Conservation (phyloP, 2,888 invertebrate genomes). For the Chrysolina haemoptera region DNA sequence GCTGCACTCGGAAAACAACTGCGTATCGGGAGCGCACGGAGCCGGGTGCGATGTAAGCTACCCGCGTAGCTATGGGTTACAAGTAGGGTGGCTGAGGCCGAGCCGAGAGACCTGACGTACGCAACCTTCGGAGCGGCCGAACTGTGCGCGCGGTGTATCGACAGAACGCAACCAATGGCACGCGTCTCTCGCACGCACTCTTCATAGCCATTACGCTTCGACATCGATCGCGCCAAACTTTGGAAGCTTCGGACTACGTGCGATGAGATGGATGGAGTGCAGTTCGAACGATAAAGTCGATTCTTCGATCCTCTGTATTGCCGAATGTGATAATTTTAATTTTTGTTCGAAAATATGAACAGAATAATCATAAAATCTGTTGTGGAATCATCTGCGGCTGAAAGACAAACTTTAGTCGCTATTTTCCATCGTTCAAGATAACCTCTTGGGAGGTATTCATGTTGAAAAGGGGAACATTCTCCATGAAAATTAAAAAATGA, state of each 20-base stretch:
- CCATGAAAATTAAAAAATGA: too few species aligned
- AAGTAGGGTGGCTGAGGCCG: conserved; percentile 42
- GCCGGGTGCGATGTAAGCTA: conserved; percentile 43
- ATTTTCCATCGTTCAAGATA: too few species aligned
- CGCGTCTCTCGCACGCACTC: conserved; percentile 67
- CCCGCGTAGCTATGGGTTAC: conserved; percentile 52
- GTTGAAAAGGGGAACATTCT: too few species aligned
- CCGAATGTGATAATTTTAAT: not conserved
- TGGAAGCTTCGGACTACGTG: conserved; percentile 26
- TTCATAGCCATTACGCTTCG: conserved; percentile 67
- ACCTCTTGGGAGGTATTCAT: too few species aligned
- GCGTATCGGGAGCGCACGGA: conserved; percentile 37
- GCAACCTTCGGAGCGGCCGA: conserved; percentile 42
- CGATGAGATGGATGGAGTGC: conserved; percentile 20
- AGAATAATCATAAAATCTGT: too few species aligned
- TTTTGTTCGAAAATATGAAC: too few species aligned
- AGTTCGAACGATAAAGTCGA: conserved; percentile 6
- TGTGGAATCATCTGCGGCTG: too few species aligned
- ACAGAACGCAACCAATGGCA: conserved; percentile 67
- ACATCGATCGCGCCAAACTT: conserved; percentile 63
- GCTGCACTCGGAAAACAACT: conserved; percentile 36
- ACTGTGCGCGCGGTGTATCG: conserved; percentile 55
- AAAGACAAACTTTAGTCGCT: too few species aligned
- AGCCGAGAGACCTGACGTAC: conserved; percentile 47
- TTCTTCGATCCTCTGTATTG: not conserved